Evolutionary conservation across 1,140 invertebrate genomes (phyloP).

Genomic region (Chironomus striatipennis): DNA sequence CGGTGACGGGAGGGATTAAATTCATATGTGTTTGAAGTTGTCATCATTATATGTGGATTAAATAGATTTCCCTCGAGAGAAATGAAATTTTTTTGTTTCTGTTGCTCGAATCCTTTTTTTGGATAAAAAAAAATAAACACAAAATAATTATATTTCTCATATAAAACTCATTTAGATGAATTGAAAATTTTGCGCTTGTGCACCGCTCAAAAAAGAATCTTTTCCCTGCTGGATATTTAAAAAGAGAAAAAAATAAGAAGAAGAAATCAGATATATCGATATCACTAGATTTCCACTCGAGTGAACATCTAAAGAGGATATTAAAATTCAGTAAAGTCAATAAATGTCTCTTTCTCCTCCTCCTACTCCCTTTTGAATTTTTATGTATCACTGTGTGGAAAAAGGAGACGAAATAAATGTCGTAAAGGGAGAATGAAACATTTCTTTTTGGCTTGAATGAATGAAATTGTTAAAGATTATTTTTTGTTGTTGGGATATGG

Average conservation of each 20-base stretch:
- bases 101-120: slow-evolving; percentile 6
- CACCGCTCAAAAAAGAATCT: neutral
- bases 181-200: slow-evolving; percentile 16
- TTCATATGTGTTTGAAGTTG: slow-evolving; percentile 21
- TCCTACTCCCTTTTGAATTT: neutral
- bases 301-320: slow-evolving; percentile 22
- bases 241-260: neutral
- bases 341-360: neutral
- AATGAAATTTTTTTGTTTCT: neutral
- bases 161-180: neutral
- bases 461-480: too few species aligned
- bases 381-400: too few species aligned
- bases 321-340: slow-evolving; percentile 23
- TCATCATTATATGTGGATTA: slow-evolving; percentile 23
- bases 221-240: neutral
- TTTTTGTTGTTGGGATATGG: too few species aligned
- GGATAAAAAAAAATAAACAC: too few species aligned
- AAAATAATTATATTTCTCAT: neutral
- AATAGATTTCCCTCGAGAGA: slow-evolving; percentile 20
- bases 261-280: slow-evolving; percentile 21
- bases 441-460: too few species aligned
- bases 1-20: slow-evolving; percentile 6
- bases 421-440: too few species aligned
- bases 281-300: slow-evolving; percentile 19
- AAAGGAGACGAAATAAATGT: too few species aligned